Evolutionary conservation across 2,113 vertebrate species (phyloP).

Genomic region (Pithys albifrons): DNA sequence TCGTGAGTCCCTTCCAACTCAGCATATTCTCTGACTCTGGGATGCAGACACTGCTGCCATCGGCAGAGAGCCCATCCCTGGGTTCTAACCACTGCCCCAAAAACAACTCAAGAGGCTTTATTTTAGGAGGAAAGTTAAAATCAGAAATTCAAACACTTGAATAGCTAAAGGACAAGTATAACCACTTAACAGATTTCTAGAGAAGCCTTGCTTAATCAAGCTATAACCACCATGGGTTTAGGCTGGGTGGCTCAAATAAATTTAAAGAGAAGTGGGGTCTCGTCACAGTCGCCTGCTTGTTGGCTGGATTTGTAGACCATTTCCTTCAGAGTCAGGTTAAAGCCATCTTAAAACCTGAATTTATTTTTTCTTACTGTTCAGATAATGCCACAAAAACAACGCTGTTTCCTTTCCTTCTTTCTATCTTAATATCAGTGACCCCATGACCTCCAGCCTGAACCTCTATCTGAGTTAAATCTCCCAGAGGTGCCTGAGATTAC

Average conservation of each 20-base stretch:
- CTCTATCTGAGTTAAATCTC: conserved; percentile 60
- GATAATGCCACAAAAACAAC: conserved; percentile 21
- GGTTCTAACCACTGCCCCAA: neutral
- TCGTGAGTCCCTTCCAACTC: neutral
- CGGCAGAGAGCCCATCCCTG: accelerated
- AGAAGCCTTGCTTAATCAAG: neutral
- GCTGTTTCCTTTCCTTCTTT: conserved; percentile 7
- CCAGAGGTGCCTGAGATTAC: conserved; percentile 59
- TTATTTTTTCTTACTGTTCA: conserved; percentile 57
- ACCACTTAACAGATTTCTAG: neutral
- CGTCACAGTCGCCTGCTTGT: accelerated
- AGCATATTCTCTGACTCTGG: neutral
- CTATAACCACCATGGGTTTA: neutral
- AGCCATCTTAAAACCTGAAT: conserved; percentile 34
- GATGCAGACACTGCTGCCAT: neutral
- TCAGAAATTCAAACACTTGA: neutral
- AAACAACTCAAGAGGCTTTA: neutral
- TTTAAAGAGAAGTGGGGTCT: neutral
- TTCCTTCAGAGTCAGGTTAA: conserved; percentile 36
- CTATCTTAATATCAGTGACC: conserved; percentile 45
- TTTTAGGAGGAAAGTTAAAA: neutral
- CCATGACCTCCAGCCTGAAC: conserved; percentile 26
- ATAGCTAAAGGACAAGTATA: neutral
- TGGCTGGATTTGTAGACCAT: conserved; percentile 44
- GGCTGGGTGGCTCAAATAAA: neutral